phyloP scores from a whole-genome alignment of 2,888 invertebrate species.

The Argyresthia albistria region DNA sequence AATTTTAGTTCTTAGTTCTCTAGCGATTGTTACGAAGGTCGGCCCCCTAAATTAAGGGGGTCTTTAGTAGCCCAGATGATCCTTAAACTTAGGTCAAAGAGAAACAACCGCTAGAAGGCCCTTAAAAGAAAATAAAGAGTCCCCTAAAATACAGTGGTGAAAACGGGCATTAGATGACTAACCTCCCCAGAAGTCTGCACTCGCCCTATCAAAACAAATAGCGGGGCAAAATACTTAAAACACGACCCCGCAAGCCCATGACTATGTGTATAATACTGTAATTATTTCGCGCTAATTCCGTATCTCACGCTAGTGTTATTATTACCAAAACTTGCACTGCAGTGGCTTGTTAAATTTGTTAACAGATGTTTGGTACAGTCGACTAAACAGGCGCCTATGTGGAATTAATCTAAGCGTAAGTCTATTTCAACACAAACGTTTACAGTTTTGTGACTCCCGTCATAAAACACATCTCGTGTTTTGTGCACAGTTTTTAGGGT shows the following conservation, averaged over 20 bases:
- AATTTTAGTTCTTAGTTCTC: no score
- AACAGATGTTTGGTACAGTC: background rate
- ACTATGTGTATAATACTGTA: constrained; percentile 19
- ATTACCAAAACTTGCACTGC: constrained; percentile 1
- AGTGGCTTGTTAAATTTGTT: background rate
- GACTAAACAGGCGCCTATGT: background rate
- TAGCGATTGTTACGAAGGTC: no score
- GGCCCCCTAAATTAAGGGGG: no score
- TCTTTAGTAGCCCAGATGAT: no score
- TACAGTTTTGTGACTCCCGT: background rate
- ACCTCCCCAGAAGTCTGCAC: background rate
- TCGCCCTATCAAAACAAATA: constrained; percentile 9
- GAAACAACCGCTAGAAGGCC: no score
- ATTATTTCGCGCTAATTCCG: constrained; percentile 35
- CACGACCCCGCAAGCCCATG: constrained; percentile 17
- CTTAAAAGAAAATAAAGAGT: no score
- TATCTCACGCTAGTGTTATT: constrained; percentile 24
- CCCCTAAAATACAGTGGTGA: no score
- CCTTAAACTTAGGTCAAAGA: no score
- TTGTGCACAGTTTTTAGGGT: no score
- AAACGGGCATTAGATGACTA: no score
- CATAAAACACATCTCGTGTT: no score
- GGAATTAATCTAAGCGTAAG: background rate
- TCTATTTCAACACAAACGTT: no score
- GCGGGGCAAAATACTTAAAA: constrained; percentile 23